phyloP scores from a whole-genome alignment of 2,888 invertebrate genomes.

The Alsophila aescularia region DNA sequence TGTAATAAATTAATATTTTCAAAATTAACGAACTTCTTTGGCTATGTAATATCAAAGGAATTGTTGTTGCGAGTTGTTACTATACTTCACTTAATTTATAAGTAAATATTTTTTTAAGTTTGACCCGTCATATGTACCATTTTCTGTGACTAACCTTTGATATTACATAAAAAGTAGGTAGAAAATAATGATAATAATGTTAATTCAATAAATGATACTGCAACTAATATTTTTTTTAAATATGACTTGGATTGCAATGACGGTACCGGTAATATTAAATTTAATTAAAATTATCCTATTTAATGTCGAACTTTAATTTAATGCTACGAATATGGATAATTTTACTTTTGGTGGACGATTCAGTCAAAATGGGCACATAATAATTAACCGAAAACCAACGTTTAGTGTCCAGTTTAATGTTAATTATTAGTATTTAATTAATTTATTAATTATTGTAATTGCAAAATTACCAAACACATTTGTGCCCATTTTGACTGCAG shows the following conservation, averaged over 20 bases:
- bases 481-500: constrained; percentile 39
- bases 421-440: too few species aligned
- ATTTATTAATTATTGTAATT: background rate
- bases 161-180: constrained; percentile 25
- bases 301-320: constrained; percentile 10
- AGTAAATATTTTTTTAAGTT: too few species aligned
- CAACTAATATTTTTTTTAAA: constrained; percentile 36
- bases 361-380: constrained; percentile 32
- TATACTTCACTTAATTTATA: too few species aligned
- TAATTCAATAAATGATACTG: constrained; percentile 10
- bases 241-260: constrained; percentile 34
- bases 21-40: constrained; percentile 59
- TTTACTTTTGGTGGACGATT: constrained; percentile 26
- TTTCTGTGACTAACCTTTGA: constrained; percentile 24
- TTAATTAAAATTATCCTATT: constrained; percentile 26
- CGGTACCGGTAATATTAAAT: constrained; percentile 29
- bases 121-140: background rate
- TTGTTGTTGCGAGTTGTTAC: too few species aligned
- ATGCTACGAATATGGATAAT: constrained; percentile 35
- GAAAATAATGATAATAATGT: background rate
- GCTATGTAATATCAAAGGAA: constrained; percentile 62
- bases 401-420: background rate
- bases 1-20: constrained; percentile 40
- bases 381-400: background rate
- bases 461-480: background rate